Percentiles rank a stretch among this genome's conserved stretches.
Evolutionary conservation across 2,888 invertebrate species (phyloP).

Genomic region (Catocala sponsa): DNA sequence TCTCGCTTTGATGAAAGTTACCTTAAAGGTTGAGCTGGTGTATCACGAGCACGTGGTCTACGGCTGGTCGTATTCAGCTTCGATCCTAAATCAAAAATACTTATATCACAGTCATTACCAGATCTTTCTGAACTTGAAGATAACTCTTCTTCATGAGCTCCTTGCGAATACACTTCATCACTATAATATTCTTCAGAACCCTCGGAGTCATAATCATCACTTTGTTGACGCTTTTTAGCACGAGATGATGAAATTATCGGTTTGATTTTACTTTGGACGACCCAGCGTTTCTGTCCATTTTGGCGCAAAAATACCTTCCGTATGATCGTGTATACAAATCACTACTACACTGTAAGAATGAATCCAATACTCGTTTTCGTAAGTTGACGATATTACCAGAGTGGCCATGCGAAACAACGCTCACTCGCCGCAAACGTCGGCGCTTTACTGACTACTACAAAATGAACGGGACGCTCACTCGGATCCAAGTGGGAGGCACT

Average conservation of each 20-base stretch:
- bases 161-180: slow-evolving; percentile 31
- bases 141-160: slow-evolving; percentile 15
- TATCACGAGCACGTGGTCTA: slow-evolving; percentile 20
- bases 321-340: slow-evolving; percentile 30
- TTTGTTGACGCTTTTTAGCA: slow-evolving; percentile 27
- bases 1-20: slow-evolving; percentile 28
- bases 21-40: slow-evolving; percentile 33
- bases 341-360: slow-evolving; percentile 26
- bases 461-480: slow-evolving; percentile 29
- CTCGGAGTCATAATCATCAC: slow-evolving; percentile 34
- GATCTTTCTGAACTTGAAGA: slow-evolving; percentile 29
- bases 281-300: slow-evolving; percentile 36
- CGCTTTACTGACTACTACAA: slow-evolving; percentile 28
- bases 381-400: slow-evolving; percentile 18
- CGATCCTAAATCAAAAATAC: slow-evolving; percentile 26
- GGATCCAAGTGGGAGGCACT: slow-evolving; percentile 22
- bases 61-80: slow-evolving; percentile 28
- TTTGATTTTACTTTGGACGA: slow-evolving; percentile 30
- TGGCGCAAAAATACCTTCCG: slow-evolving; percentile 27
- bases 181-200: slow-evolving; percentile 21
- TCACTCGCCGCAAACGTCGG: slow-evolving; percentile 20
- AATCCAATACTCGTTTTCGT: slow-evolving; percentile 26
- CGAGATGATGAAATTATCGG: slow-evolving; percentile 24
- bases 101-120: slow-evolving; percentile 28
- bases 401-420: slow-evolving; percentile 29